phyloP scores from a whole-genome alignment of 2,888 invertebrate species.

The Microctonus brassicae region DNA sequence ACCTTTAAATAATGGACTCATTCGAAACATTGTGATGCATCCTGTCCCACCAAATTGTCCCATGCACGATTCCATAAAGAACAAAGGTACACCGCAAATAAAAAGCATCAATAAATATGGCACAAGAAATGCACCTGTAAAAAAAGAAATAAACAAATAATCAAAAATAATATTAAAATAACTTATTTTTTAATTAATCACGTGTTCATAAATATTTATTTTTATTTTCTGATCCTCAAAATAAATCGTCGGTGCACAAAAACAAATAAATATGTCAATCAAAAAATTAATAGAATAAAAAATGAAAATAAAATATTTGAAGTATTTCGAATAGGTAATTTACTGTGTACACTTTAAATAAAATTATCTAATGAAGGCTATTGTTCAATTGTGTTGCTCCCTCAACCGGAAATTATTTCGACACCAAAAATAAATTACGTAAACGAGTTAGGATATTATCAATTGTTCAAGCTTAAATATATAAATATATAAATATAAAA shows the following conservation, averaged over 20 bases:
- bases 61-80: conserved; percentile 87
- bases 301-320: neutral
- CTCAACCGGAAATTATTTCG: conserved; percentile 49
- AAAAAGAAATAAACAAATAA: neutral
- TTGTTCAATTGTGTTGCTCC: conserved; percentile 50
- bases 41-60: conserved; percentile 89
- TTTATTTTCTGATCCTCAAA: neutral
- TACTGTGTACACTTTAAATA: conserved; percentile 44
- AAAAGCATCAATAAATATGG: conserved; percentile 87
- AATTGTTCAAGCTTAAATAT: conserved; percentile 5
- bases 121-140: conserved; percentile 85
- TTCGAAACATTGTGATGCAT: conserved; percentile 84
- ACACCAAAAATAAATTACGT: conserved; percentile 43
- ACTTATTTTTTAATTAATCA: neutral
- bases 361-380: conserved; percentile 55
- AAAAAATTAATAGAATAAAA: neutral
- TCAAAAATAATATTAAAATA: neutral
- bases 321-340: conserved; percentile 41
- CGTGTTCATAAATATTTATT: too few species aligned
- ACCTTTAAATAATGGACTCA: conserved; percentile 90
- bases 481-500: neutral
- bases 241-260: neutral
- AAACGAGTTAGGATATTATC: neutral
- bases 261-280: neutral
- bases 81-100: conserved; percentile 87